Percentiles rank a stretch among this genome's conserved stretches.
These are phyloP conservation scores for Carabus problematicus DNA, from an alignment of 2,888 invertebrate species.

Conservation along the genomic window DNA sequence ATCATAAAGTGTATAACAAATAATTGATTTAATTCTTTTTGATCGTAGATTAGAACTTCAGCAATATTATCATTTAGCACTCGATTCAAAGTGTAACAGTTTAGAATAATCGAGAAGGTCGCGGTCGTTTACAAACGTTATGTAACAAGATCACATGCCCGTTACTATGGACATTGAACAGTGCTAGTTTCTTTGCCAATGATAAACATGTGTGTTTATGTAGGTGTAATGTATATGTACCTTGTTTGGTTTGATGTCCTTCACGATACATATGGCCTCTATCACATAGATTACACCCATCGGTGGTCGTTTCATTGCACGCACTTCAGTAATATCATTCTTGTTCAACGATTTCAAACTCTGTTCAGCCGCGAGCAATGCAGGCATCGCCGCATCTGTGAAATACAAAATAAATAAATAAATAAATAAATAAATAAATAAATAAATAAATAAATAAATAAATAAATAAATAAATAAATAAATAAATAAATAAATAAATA, in stretches of 20 bases:
- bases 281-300: slow-evolving; percentile 81
- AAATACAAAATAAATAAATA: slow-evolving; percentile 13
- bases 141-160: background rate
- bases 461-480: no score
- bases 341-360: slow-evolving; percentile 91
- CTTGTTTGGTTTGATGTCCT: slow-evolving; percentile 77
- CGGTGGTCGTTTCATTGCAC: slow-evolving; percentile 93
- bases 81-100: no score
- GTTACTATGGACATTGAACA: slow-evolving; percentile 5
- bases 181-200: no score
- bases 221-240: slow-evolving; percentile 53
- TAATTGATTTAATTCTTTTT: no score
- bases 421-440: no score
- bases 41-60: no score
- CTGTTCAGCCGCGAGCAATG: slow-evolving; percentile 82
- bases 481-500: no score
- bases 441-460: no score
- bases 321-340: slow-evolving; percentile 88
- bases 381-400: slow-evolving; percentile 81
- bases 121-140: no score
- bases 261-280: slow-evolving; percentile 85
- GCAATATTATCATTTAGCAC: no score
- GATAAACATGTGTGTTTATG: background rate
- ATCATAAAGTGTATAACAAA: no score
- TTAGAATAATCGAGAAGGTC: no score